These are phyloP conservation scores for Oreohelix idahoensis DNA, from an alignment of 1,140 invertebrate species.

Conservation along the genomic window DNA sequence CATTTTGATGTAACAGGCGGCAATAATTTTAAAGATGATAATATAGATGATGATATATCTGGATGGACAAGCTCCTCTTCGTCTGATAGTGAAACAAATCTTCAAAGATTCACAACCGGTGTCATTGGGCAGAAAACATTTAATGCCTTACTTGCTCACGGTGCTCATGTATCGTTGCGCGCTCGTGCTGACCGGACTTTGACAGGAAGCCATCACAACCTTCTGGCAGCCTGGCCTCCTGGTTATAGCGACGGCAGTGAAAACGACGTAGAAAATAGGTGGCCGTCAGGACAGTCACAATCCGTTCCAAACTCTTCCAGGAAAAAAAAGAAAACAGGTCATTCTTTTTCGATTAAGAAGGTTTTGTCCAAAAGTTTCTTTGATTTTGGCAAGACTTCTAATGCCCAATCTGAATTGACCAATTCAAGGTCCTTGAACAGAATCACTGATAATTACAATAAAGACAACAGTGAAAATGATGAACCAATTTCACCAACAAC, in stretches of 20 bases:
- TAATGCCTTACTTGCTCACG: not conserved
- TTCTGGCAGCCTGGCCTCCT: not conserved
- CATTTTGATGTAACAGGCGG: no score
- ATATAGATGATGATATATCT: not conserved
- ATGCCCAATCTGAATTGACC: not conserved
- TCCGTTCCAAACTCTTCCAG: not conserved
- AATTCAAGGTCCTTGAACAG: not conserved
- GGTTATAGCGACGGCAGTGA: not conserved
- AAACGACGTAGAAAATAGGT: not conserved
- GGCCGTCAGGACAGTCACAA: not conserved
- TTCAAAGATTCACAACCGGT: not conserved
- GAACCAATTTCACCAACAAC: not conserved
- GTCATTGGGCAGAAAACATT: conserved; percentile 1
- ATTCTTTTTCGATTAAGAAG: not conserved
- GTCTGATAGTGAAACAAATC: not conserved
- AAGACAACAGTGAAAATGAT: not conserved
- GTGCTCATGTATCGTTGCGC: not conserved
- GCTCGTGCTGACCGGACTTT: conserved; percentile 1
- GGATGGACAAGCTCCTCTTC: not conserved
- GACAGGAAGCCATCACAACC: conserved; percentile 27
- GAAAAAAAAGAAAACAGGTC: not conserved
- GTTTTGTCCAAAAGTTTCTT: not conserved
- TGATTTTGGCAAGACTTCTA: not conserved
- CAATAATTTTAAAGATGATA: not conserved
- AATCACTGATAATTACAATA: not conserved